Percentiles rank a stretch among this genome's conserved stretches.
phyloP scores from a whole-genome alignment of 2,888 invertebrate genomes.

The Choristoneura rosaceana region DNA sequence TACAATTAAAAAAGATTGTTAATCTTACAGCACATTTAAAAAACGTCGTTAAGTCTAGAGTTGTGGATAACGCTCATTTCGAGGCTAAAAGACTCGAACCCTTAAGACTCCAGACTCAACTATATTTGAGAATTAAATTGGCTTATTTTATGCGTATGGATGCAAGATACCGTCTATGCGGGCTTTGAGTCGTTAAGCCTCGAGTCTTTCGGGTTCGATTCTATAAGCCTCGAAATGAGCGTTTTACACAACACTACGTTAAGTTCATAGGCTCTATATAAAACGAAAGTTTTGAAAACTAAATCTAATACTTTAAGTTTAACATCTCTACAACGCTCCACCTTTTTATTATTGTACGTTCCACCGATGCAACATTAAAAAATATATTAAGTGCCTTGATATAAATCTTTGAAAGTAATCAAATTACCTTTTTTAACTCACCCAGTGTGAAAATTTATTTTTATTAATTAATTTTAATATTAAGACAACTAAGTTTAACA shows the following conservation, averaged over 20 bases:
- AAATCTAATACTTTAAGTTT: conserved; percentile 15
- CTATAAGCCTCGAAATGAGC: no score
- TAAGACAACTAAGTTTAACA: conserved; percentile 3
- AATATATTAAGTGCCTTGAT: conserved; percentile 8
- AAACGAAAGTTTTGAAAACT: conserved; percentile 1
- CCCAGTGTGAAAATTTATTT: no score
- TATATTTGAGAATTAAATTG: no score
- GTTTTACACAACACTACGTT: neutral
- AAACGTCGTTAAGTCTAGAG: neutral
- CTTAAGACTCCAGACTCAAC: no score
- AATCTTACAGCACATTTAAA: conserved; percentile 6
- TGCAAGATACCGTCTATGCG: no score
- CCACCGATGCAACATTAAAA: neutral
- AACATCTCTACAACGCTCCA: conserved; percentile 6
- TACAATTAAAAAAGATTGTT: conserved; percentile 9
- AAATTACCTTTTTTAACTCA: neutral
- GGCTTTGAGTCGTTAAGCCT: no score
- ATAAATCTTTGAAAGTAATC: neutral
- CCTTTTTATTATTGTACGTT: neutral
- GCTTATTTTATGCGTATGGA: no score
- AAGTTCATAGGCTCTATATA: neutral
- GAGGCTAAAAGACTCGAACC: no score
- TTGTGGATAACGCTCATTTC: no score
- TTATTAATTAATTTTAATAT: conserved; percentile 5
- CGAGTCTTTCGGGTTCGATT: no score